Base-by-base conservation (phyloP, 1,140 invertebrate species). In the Tetramorium parvispinum region DNA sequence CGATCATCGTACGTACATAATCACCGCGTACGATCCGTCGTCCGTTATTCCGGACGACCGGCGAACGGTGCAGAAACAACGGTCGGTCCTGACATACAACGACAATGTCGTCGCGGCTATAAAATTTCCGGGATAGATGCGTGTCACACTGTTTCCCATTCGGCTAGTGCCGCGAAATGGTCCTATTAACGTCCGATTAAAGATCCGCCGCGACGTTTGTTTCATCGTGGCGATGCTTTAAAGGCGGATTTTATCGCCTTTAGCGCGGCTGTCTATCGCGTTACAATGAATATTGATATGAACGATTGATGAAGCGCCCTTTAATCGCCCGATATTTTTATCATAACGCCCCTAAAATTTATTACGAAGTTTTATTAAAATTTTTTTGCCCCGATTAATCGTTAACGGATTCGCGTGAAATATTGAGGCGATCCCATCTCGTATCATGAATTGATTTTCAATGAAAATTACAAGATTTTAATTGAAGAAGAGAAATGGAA, bases 161-260 rank as follows among this genome's bases (percentile, higher is more conserved):
- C 49, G 55, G 11, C 11, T 7, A 32, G 10, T 63, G 24, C 37
- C 16, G 63, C 63, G n/a, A 55, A 66, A 73, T 61, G 59, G 70
- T 71, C 75, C 75, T 63, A 61, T 88, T 65, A 85, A 88, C 71
- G 53, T 73, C 66, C 59, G 87, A 88, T 85, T 85, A 85, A 85
- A 87, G 81, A 73, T 40, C 37, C 43, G 27, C n/a, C 10, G 24
- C 8, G 32, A 8, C 76, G 37, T 88, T 32, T 73, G 57, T 83
- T 81, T 37, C 68, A 43, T n/a, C 32, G 32, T 32, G 46, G 40
- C 24, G 49, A 79, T 85, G 79, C 59, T 61, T 85, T 79, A 79
- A 79, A 68, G 53, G 11, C 24, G 32, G 65, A 21, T 88, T 85
- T 88, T 75, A 75, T 88, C 75, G 65, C 37, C 83, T 27, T 63